A percentile compares a stretch with the other conserved stretches of the same genome.
These are phyloP conservation scores for Alligator sinensis DNA, from an alignment of 2,113 vertebrate genomes.

Conservation along the genomic window DNA sequence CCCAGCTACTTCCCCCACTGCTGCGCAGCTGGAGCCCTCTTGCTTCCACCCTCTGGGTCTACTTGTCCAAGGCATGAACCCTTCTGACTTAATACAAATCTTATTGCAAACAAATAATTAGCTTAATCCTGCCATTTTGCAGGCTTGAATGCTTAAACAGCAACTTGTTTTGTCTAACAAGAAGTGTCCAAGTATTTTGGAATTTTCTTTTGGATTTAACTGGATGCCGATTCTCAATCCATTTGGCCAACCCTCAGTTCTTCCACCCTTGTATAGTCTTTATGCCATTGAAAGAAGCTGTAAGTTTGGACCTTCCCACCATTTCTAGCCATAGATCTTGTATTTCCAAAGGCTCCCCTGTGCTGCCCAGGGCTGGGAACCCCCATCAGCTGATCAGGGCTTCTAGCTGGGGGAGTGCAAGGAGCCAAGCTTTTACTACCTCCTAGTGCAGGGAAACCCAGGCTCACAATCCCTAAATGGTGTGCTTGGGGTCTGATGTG, in stretches of 20 bases:
- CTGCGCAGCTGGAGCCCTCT: too few species aligned
- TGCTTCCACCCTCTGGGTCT: too few species aligned
- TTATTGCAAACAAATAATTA: background rate
- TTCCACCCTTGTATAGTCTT: background rate
- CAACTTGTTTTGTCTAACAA: background rate
- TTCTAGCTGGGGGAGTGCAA: too few species aligned
- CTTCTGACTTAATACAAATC: background rate
- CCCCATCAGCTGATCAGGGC: too few species aligned
- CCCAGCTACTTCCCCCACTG: too few species aligned
- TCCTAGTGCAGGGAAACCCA: too few species aligned
- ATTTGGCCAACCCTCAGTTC: background rate
- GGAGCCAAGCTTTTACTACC: too few species aligned
- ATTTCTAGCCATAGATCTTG: background rate
- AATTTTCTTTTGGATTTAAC: background rate
- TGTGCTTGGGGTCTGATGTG: too few species aligned
- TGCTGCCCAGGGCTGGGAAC: too few species aligned
- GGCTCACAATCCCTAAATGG: too few species aligned
- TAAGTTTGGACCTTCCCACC: background rate
- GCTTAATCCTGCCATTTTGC: background rate
- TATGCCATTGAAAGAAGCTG: background rate
- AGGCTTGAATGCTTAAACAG: background rate
- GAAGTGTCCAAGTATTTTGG: accelerated
- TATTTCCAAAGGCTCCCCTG: background rate
- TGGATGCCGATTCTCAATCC: background rate
- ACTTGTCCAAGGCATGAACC: too few species aligned